These are phyloP conservation scores for Macrocentrus cingulum DNA, from an alignment of 1,140 invertebrate species.

Conservation along the genomic window DNA sequence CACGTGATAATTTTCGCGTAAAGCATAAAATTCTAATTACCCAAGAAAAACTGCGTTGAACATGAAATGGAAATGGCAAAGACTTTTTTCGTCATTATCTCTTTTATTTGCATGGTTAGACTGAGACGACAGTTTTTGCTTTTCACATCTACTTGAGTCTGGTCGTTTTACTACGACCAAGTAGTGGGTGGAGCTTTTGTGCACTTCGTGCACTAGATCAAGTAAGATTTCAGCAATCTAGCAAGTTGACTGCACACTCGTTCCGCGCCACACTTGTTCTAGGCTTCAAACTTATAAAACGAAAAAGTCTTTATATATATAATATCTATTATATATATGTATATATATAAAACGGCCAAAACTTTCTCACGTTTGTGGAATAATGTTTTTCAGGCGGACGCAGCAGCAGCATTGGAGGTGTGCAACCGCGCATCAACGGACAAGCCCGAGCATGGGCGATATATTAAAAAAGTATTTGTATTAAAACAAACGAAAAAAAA, in stretches of 20 bases:
- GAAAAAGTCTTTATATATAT: neutral
- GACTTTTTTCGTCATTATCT: too few relatives aligned
- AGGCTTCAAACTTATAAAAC: slow-evolving; percentile 6
- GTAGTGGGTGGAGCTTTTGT: too few relatives aligned
- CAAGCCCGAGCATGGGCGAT: neutral
- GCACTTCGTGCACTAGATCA: neutral
- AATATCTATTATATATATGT: neutral
- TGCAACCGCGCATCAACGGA: neutral
- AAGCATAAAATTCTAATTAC: too few relatives aligned
- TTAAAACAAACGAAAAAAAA: neutral
- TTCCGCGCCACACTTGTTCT: neutral
- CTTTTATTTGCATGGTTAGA: too few relatives aligned
- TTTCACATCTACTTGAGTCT: too few relatives aligned
- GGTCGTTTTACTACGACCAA: too few relatives aligned
- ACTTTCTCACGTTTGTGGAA: slow-evolving; percentile 2
- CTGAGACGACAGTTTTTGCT: too few relatives aligned
- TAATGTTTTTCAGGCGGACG: neutral
- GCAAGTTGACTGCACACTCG: neutral
- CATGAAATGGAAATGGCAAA: too few relatives aligned
- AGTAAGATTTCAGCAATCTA: slow-evolving; percentile 12
- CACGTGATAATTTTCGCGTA: too few relatives aligned
- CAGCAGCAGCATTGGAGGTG: neutral
- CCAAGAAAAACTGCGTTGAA: too few relatives aligned
- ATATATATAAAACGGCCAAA: too few relatives aligned
- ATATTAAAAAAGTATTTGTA: slow-evolving; percentile 14